Evolutionary conservation across 1,140 invertebrate genomes (phyloP), one percentile per base, ranked within the genome.

Genomic region (Ips nitidus): DNA sequence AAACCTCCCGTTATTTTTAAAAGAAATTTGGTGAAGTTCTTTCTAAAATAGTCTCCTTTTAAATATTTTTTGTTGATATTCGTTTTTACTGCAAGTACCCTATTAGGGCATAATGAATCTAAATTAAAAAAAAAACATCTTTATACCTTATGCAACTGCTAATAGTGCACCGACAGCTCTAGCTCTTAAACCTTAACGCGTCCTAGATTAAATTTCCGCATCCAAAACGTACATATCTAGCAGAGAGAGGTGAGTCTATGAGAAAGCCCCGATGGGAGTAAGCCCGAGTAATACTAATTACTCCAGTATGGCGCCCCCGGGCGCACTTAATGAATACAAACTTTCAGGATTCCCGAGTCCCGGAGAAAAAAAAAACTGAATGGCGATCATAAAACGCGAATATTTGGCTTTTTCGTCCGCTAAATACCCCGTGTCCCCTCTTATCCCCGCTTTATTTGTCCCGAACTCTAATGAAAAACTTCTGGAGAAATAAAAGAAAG

Each of bases 271-370:
- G 7, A 22, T 50, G 45, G 45, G 45, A 50, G 45, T 50, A 50
- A 50, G 45, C 45, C 45, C 45, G 61, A 59, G 61, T 65, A 70
- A 70, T 70, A 65, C 69, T 70, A 70, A 70, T 70, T 70, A 70
- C 69, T 70, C 52, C 69, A 52, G 36, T 59, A 70, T 50, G 55
- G 42, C 47, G 45, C 69, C 68, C 69, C 47, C 53, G 69, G 69
- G 69, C 69, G 42, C 61, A 64, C 61, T 70, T 70, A 70, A 70
- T 70, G 69, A 70, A 70, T 70, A 70, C 63, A 65, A 65, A 70
- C 61, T 70, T 68, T 68, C 57, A 8, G 40, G 53, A 57, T 55
- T 66, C 56, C 3, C 59, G 41, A 43, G 63, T 41, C 6, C 5
- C 22, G 41, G 43, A 22, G 40, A n/a, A 52, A 38, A 63, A 69